Base-by-base conservation (phyloP, 2,888 invertebrate species). In the Scotopteryx bipunctaria region DNA sequence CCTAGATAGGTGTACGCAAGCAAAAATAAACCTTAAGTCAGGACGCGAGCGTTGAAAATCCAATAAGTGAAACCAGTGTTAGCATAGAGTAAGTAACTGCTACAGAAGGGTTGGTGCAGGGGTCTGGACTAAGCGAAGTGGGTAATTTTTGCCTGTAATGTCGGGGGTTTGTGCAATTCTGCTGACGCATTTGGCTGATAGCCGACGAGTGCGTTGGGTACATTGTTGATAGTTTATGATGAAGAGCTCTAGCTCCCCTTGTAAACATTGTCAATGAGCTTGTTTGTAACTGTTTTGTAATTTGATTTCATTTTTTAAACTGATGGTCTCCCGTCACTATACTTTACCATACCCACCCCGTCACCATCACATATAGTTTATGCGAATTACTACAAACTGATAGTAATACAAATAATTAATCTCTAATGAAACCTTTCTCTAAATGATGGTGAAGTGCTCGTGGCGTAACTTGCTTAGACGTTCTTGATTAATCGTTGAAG, bases 161-260 rank as follows among this genome's bases (percentile, higher is more conserved):
- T 73, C 65, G 73, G 73, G 78, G 76, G 73, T 78, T 78, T 85
- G 82, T 76, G 78, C 83, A 84, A 84, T 84, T 75, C 64, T 73
- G 87, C 86, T 87, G 86, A 87, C 87, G 86, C 88, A 89, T 87
- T 83, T 81, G 76, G 65, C 74, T 83, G 83, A 85, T 84, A 48
- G 41, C 6, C 63, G 71, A 78, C 65, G 72, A 81, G 77, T 76
- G 68, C 73, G 76, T 76, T 79, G 75, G 72, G 75, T 72, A 69
- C 66, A 73, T 73, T 80, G 81, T 84, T 86, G 79, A 83, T 81
- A 81, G 84, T 83, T 81, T 71, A 75, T 83, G 81, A 85, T 82
- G 78, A 78, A 84, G 83, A 78, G 79, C 59, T 46, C 48, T 47
- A 32, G 45, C 35, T 57, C 61, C 61, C 63, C 63, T 71, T 76